These are phyloP conservation scores for Porites australiensis DNA, from an alignment of 64 coral and sea anemone species.

Conservation along the genomic window DNA sequence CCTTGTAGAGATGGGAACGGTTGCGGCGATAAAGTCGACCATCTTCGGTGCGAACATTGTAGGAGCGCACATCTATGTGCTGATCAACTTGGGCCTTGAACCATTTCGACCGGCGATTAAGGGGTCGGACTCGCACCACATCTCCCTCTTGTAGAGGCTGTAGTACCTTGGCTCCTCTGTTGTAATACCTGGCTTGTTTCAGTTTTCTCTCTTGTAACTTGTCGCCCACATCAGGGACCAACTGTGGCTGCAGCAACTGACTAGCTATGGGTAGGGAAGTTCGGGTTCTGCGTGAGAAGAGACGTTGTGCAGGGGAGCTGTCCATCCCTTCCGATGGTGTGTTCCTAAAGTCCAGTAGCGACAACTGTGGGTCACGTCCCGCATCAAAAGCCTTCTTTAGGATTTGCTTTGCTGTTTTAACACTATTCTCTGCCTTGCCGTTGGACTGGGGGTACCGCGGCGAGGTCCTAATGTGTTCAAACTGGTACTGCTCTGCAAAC, in stretches of 20 bases:
- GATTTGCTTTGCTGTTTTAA: constrained; percentile 50
- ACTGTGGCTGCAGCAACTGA: neutral
- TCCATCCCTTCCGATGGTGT: neutral
- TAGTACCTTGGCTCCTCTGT: neutral
- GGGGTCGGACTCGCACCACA: neutral
- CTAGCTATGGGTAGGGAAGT: constrained; percentile 25
- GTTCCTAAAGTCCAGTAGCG: constrained; percentile 26
- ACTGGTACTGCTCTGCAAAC: constrained; percentile 33
- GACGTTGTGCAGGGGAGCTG: constrained; percentile 28
- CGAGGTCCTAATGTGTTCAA: constrained; percentile 49
- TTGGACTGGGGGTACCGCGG: constrained; percentile 53
- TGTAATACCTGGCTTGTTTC: neutral
- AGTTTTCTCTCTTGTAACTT: neutral
- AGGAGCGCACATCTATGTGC: neutral
- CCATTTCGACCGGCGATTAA: neutral
- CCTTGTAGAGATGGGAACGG: constrained; percentile 2
- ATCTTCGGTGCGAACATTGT: neutral
- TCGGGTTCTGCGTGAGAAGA: neutral
- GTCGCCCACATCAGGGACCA: neutral
- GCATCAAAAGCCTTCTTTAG: constrained; percentile 42
- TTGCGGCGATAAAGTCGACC: neutral
- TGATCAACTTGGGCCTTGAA: neutral
- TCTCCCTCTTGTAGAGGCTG: neutral
- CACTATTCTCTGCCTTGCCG: constrained; percentile 55
- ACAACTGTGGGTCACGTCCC: constrained; percentile 39